Percentiles rank a stretch among this genome's conserved stretches.
These are phyloP conservation scores for Diplosoma virens DNA, from an alignment of 23 tunicate genomes.

Conservation along the genomic window DNA sequence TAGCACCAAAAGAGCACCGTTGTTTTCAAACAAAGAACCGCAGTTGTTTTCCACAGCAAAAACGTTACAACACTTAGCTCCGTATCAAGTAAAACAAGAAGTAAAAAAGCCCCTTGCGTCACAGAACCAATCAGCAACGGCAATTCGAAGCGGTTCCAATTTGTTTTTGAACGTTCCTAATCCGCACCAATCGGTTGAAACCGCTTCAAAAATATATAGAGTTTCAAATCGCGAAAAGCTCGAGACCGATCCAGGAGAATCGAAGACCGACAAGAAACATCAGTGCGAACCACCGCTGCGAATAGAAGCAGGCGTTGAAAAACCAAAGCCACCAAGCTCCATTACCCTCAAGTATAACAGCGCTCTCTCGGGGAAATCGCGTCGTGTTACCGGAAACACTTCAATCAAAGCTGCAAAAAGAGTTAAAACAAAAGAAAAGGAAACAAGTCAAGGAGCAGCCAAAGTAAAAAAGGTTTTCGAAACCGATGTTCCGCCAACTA, in stretches of 20 bases:
- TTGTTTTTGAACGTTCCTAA: neutral
- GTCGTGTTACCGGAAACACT: neutral
- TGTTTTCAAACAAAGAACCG: too few species aligned
- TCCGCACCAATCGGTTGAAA: neutral
- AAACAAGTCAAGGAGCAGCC: neutral
- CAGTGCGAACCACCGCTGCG: neutral
- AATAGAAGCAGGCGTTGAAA: constrained; percentile 20
- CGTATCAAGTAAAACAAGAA: neutral
- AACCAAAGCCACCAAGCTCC: constrained; percentile 46
- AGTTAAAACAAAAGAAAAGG: neutral
- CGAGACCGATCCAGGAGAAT: neutral
- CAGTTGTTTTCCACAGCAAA: neutral
- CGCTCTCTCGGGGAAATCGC: neutral
- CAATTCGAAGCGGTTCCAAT: too few species aligned
- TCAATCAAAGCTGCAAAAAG: neutral
- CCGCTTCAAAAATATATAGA: constrained; percentile 11
- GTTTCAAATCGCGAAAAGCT: constrained; percentile 13
- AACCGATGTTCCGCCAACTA: constrained; percentile 1
- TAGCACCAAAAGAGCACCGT: too few species aligned
- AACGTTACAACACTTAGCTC: neutral
- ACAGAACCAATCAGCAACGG: too few species aligned
- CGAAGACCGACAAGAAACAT: neutral
- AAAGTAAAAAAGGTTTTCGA: constrained; percentile 7
- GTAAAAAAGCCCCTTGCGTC: too few species aligned
- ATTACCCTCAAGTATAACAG: constrained; percentile 33